These are phyloP conservation scores for Chelonus formosanus DNA, from an alignment of 2,888 invertebrate species.

Conservation along the genomic window DNA sequence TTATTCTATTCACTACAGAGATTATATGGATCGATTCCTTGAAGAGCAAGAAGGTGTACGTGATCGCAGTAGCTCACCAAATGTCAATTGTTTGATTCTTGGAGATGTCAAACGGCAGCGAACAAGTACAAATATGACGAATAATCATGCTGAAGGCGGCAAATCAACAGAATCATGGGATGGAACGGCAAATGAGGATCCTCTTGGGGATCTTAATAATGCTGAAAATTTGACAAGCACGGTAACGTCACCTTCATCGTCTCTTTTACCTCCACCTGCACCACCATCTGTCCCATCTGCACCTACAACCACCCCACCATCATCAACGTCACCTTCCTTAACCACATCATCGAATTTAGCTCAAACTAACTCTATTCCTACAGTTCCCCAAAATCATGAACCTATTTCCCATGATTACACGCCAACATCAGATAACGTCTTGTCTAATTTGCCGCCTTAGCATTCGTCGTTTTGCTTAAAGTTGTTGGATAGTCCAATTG, in stretches of 20 bases:
- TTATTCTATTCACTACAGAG: conserved; percentile 62
- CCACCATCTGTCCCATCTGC: conserved; percentile 27
- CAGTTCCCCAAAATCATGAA: conserved; percentile 41
- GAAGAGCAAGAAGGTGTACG: conserved; percentile 81
- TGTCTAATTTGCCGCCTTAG: conserved; percentile 62
- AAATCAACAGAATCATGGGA: conserved; percentile 59
- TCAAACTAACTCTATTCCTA: conserved; percentile 26
- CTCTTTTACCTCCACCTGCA: conserved; percentile 31
- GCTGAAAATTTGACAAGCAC: conserved; percentile 31
- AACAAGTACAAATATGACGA: conserved; percentile 45
- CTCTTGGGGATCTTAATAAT: conserved; percentile 41
- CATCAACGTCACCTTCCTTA: conserved; percentile 25
- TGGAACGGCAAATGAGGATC: conserved; percentile 43
- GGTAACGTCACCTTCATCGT: conserved; percentile 30
- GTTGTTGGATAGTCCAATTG: conserved; percentile 35
- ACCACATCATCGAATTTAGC: conserved; percentile 17
- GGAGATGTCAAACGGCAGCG: conserved; percentile 61
- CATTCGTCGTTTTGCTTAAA: conserved; percentile 41
- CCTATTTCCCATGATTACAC: conserved; percentile 48
- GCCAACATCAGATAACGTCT: conserved; percentile 56
- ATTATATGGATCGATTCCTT: conserved; percentile 92
- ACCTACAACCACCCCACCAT: conserved; percentile 19
- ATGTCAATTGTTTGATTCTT: conserved; percentile 67
- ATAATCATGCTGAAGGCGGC: conserved; percentile 50
- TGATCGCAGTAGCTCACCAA: conserved; percentile 79